Base-by-base conservation (phyloP, 1,140 invertebrate species). In the Tetranychus urticae region DNA sequence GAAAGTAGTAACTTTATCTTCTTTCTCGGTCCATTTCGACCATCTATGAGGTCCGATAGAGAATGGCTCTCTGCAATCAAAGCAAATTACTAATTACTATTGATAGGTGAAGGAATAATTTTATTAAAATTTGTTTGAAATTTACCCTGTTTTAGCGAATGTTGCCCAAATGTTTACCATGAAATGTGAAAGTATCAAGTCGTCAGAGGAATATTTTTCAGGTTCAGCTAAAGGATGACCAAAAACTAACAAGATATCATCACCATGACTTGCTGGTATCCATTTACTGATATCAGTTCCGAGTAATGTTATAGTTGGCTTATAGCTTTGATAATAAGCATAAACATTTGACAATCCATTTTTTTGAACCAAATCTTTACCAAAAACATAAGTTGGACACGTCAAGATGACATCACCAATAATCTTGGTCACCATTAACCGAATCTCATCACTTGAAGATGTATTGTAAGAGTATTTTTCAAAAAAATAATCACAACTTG, bases 231-330 rank as follows among this genome's bases (percentile, higher is more conserved):
- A 63, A 0, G 73, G 74, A 45, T 72, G 67, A 5, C 76, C 77
- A 63, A 78, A 78, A 5, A 75, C 65, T 66, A 72, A 77, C 62
- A 69, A 69, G 47, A 78, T 75, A 63, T 78, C 77, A 63, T 77
- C 74, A 14, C 70, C 75, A 64, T 78, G 77, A 64, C 76, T 69
- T 0, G 71, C 73, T 13, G 77, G 77, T 71, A 78, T 72, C 77
- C 77, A 78, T 54, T 54, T 34, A 54, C 50, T 34, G 5, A 10
- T 5, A 5, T 5, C 10, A 6, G 39, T 10, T 42, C 5, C 5
- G 7, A 23, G 34, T 14, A 23, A 14, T 31, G n/a, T 7, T 7
- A 6, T 5, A 31, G 50, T 7, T 31, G 50, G 46, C 67, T 50
- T 12, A 3, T 57, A 34, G 3, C n/a, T 60, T 42, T 45, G 39